phyloP scores from a whole-genome alignment of 2,113 vertebrate genomes.

The Pygoscelis adeliae region DNA sequence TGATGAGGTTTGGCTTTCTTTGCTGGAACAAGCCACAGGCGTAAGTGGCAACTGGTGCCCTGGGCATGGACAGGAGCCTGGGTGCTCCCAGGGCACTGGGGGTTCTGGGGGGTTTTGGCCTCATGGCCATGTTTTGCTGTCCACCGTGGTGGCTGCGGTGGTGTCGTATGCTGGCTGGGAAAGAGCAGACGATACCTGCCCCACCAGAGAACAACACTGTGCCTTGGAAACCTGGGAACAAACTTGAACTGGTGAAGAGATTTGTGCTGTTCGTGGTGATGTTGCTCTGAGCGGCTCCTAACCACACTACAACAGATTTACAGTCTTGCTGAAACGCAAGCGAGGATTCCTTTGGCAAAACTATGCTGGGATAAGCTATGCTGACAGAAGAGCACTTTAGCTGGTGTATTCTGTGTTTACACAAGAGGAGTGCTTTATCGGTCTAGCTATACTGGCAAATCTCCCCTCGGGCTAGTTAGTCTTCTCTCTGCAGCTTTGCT shows the following conservation, averaged over 20 bases:
- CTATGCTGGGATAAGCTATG: not conserved
- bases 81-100: not conserved
- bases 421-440: slow-evolving; percentile 18
- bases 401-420: slow-evolving; percentile 1
- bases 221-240: not conserved
- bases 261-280: not conserved
- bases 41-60: not conserved
- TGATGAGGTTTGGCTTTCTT: not conserved
- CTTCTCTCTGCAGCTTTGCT: not conserved
- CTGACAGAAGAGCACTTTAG: slow-evolving; percentile 58
- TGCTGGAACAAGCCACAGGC: not conserved
- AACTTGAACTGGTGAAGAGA: not conserved
- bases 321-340: not conserved
- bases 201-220: not conserved
- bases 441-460: not conserved
- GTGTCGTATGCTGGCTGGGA: not conserved
- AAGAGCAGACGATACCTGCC: not conserved
- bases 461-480: not conserved
- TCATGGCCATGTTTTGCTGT: accelerated
- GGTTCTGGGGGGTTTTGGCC: not conserved
- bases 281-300: not conserved
- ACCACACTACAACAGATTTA: not conserved
- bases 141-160: accelerated
- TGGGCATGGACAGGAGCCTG: not conserved
- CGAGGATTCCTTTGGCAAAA: not conserved